Percentiles rank a stretch among this genome's conserved stretches.
Evolutionary conservation across 1,140 invertebrate species (phyloP).

Genomic region (Brevipalpus yothersi): DNA sequence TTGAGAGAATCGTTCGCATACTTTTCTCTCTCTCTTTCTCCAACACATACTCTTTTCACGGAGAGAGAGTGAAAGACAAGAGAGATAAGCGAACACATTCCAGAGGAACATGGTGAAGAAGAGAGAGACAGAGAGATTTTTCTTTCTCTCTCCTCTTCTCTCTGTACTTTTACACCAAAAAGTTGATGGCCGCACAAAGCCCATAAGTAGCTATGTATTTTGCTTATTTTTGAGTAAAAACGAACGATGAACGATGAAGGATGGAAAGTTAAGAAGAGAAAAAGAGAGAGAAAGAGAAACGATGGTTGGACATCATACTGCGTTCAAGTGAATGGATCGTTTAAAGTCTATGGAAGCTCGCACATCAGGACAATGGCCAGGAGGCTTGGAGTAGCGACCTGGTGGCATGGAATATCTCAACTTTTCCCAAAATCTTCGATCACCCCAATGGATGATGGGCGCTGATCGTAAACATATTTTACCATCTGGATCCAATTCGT

Average conservation of each 20-base stretch:
- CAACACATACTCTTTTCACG: too few relatives aligned
- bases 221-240: not conserved
- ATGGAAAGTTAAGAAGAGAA: not conserved
- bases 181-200: not conserved
- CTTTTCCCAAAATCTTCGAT: conserved; percentile 82
- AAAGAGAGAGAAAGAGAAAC: not conserved
- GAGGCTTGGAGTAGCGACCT: not conserved
- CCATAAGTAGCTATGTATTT: not conserved
- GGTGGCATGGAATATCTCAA: conserved; percentile 56
- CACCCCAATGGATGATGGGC: conserved; percentile 46
- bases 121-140: not conserved
- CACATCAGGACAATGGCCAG: conserved; percentile 3
- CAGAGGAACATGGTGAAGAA: not conserved
- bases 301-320: not conserved
- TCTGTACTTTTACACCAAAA: not conserved
- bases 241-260: not conserved
- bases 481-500: conserved; percentile 12
- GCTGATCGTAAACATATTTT: conserved; percentile 10
- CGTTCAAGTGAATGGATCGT: conserved; percentile 1
- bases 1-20: too few relatives aligned
- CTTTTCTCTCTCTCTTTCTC: too few relatives aligned
- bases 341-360: conserved; percentile 1
- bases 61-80: too few relatives aligned
- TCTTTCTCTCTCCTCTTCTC: not conserved
- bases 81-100: not conserved